These are phyloP conservation scores for Hippocampus kuda DNA, from an alignment of 2,797 vertebrate genomes.

Conservation along the genomic window DNA sequence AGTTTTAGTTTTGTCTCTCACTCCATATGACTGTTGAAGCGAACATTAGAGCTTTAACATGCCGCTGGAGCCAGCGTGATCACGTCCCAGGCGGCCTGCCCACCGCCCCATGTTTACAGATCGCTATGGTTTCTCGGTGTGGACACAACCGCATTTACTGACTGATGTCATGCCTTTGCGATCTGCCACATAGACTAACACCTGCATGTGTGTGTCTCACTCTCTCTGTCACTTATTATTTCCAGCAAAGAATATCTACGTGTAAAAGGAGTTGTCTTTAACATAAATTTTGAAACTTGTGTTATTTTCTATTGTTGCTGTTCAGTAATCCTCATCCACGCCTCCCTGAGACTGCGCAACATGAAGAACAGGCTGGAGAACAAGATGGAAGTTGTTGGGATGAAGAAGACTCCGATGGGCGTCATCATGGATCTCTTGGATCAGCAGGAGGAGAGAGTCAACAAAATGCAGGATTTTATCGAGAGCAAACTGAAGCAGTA, in stretches of 20 bases:
- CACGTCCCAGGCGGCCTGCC: neutral
- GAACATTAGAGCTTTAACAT: neutral
- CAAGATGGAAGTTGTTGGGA: slow-evolving; percentile 83
- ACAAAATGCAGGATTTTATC: slow-evolving; percentile 86
- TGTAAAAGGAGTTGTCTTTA: neutral
- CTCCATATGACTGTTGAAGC: neutral
- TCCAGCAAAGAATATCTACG: neutral
- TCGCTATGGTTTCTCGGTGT: slow-evolving; percentile 55
- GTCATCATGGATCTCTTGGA: slow-evolving; percentile 88
- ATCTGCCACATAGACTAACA: slow-evolving; percentile 3
- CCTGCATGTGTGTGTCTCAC: neutral
- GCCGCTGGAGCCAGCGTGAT: neutral
- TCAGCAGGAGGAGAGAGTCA: slow-evolving; percentile 86
- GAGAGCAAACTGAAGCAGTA: slow-evolving; percentile 80
- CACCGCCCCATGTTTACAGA: slow-evolving; percentile 40
- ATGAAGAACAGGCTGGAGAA: slow-evolving; percentile 96
- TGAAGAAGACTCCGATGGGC: slow-evolving; percentile 96
- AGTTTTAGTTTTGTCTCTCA: neutral
- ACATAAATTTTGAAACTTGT: neutral
- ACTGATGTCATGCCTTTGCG: slow-evolving; percentile 55
- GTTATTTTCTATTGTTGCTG: neutral
- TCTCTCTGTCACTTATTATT: slow-evolving; percentile 27
- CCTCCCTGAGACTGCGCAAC: slow-evolving; percentile 88
- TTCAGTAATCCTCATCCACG: slow-evolving; percentile 88
- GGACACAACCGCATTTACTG: slow-evolving; percentile 43